Base-by-base conservation (phyloP, 1,140 invertebrate genomes). In the Drosophila sproati region DNA sequence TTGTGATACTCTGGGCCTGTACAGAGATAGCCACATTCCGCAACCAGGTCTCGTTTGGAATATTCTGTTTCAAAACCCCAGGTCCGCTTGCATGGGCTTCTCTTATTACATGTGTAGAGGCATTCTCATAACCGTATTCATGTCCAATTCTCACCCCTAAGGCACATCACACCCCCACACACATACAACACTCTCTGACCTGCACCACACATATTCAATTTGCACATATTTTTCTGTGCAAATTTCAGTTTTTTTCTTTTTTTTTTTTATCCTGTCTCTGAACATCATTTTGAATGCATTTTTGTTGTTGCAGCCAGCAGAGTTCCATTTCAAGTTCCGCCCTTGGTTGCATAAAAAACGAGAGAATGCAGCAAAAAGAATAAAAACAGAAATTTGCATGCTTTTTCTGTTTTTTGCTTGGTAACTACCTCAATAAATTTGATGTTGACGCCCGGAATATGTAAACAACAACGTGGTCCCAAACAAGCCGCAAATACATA, bases 341-440 rank as follows among this genome's bases (percentile, higher is more conserved):
- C 32, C 51, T 68, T 63, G 52, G 55, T 61, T 59, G 50, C 41
- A 71, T 12, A 73, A 52, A 66, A 32, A 57, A 34, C 37, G 20
- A 20, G 20, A 51, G 35, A 29, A 35, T 31, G 8, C 48, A 61
- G 50, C 41, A 47, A 47, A 45, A 48, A 54, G 20, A 48, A 12
- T 35, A 6, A 31, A 61, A 54, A 51, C 50, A 57, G 67, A 70
- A 56, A 73, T 77, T 87, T 72, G 69, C 79, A 82, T 77, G 76
- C 47, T 43, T 63, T 32, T 81, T 80, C 66, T 77, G 50, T 73
- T 68, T 80, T n/a, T 67, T n/a, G 39, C 35, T 45, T 74, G 66
- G 80, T 68, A 89, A 88, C 83, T 88, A 88, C 83, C 83, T 89
- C 83, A 88, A 88, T 88, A 88, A 88, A 88, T 85, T 85, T 75